phyloP scores from a whole-genome alignment of 2,888 invertebrate genomes.

The Thelaira solivaga region DNA sequence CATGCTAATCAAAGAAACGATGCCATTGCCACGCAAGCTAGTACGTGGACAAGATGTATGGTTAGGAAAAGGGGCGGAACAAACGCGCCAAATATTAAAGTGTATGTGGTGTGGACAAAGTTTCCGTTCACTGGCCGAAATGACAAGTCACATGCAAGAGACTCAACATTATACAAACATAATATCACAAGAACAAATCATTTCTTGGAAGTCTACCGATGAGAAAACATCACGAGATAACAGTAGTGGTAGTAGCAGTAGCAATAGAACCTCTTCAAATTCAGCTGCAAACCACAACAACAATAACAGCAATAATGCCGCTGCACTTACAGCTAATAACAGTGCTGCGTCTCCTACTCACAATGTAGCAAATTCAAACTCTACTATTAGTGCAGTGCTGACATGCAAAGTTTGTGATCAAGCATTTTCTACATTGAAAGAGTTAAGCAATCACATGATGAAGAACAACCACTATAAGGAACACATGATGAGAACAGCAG shows the following conservation, averaged over 20 bases:
- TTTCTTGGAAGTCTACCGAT: slow-evolving; percentile 95
- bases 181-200: slow-evolving; percentile 97
- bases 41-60: slow-evolving; percentile 98
- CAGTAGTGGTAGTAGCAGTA: slow-evolving; percentile 63
- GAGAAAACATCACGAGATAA: slow-evolving; percentile 81
- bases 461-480: slow-evolving; percentile 98
- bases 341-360: slow-evolving; percentile 64
- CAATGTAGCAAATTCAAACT: slow-evolving; percentile 73
- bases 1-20: slow-evolving; percentile 93
- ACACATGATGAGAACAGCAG: slow-evolving; percentile 86
- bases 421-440: slow-evolving; percentile 95
- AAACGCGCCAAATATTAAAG: slow-evolving; percentile 96
- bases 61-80: slow-evolving; percentile 97
- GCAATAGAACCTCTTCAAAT: slow-evolving; percentile 71
- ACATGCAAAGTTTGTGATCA: slow-evolving; percentile 99
- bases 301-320: slow-evolving; percentile 80
- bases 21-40: slow-evolving; percentile 95
- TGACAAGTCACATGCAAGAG: slow-evolving; percentile 99
- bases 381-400: slow-evolving; percentile 94
- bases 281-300: slow-evolving; percentile 87
- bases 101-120: slow-evolving; percentile 99
- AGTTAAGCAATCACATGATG: slow-evolving; percentile 97
- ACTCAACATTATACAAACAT: slow-evolving; percentile 99
- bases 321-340: not conserved
- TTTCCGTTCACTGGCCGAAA: slow-evolving; percentile 96